Percentiles rank a stretch among this genome's conserved stretches.
These are phyloP conservation scores for Ploceus nigricollis DNA, from an alignment of 2,113 vertebrate genomes.

Conservation along the genomic window DNA sequence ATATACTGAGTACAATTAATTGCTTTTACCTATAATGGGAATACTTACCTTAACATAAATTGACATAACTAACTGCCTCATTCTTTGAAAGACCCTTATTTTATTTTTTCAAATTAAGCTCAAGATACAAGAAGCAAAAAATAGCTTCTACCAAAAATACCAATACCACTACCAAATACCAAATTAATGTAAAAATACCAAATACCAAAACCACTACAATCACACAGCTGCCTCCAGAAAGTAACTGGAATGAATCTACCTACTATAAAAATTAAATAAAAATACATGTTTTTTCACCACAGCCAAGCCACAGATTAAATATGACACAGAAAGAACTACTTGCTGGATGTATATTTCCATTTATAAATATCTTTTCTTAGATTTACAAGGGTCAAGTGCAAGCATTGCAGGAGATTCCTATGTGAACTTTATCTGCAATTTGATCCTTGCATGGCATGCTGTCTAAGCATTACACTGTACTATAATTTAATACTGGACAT, in stretches of 20 bases:
- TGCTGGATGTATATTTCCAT: background rate
- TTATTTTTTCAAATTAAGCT: background rate
- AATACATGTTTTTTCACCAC: background rate
- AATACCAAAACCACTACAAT: background rate
- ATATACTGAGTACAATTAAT: background rate
- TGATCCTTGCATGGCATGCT: background rate
- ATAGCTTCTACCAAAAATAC: background rate
- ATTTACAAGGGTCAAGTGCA: background rate
- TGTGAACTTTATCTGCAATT: background rate
- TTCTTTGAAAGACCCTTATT: background rate
- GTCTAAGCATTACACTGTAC: background rate
- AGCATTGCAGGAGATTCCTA: background rate
- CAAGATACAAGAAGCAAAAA: background rate
- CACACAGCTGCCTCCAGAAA: background rate
- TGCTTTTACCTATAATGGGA: background rate
- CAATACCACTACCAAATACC: background rate
- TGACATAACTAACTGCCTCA: background rate
- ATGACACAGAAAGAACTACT: background rate
- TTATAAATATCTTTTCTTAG: background rate
- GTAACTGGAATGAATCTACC: background rate
- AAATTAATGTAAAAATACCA: background rate
- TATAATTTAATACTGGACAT: background rate
- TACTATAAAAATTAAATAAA: background rate
- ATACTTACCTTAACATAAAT: background rate
- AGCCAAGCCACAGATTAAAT: background rate